Conservation (phyloP, 2,888 invertebrate species). For the Melanotus villosus region DNA sequence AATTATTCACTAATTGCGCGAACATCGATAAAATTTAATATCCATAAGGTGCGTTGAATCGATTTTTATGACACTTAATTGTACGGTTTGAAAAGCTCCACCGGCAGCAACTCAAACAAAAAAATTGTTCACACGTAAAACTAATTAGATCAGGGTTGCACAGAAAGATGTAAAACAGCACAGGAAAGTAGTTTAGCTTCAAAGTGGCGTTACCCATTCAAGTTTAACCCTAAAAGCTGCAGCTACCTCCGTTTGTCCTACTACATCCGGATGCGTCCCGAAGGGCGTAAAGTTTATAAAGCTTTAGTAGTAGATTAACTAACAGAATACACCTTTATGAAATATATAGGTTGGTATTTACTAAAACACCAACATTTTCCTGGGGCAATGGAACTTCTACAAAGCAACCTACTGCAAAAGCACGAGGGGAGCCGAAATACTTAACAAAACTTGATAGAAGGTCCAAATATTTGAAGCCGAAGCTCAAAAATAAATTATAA, state of each 20-base stretch:
- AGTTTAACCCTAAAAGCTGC: background rate
- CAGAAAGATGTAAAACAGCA: too few species aligned
- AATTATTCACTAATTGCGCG: conserved; percentile 18
- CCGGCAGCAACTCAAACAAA: too few species aligned
- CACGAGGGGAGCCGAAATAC: background rate
- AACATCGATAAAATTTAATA: conserved; percentile 21
- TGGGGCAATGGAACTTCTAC: background rate
- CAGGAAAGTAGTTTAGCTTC: too few species aligned
- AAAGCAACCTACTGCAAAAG: conserved; percentile 2
- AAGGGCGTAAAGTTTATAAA: background rate
- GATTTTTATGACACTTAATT: conserved; percentile 21
- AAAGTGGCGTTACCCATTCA: too few species aligned
- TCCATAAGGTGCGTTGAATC: conserved; percentile 9
- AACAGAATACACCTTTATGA: conserved; percentile 6
- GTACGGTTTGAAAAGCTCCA: background rate
- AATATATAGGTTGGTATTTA: conserved; percentile 1
- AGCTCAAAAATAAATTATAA: background rate
- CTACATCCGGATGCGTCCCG: background rate
- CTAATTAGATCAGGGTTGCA: too few species aligned
- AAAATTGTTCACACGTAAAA: too few species aligned
- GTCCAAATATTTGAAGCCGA: background rate
- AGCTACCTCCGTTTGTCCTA: background rate
- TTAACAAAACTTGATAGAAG: background rate
- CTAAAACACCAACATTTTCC: conserved; percentile 3
- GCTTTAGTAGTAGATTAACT: conserved; percentile 3